phyloP scores from a whole-genome alignment of 2,113 vertebrate species.

The Isurus oxyrinchus region DNA sequence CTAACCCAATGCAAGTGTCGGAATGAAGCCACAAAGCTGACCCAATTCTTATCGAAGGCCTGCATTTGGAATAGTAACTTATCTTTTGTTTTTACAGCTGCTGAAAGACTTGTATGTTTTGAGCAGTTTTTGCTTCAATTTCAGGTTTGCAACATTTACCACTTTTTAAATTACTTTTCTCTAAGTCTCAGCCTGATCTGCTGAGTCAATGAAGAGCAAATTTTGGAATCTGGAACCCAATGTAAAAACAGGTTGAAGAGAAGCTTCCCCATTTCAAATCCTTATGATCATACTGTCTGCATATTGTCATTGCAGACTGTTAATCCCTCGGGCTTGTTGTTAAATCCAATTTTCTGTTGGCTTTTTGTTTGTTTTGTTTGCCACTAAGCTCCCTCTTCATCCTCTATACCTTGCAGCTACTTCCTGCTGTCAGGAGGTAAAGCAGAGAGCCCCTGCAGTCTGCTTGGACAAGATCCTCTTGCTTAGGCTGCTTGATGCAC shows the following conservation, averaged over 20 bases:
- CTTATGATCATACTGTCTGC: background rate
- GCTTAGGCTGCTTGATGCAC: background rate
- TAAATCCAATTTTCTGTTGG: slow-evolving; percentile 6
- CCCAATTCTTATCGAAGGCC: background rate
- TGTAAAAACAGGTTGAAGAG: background rate
- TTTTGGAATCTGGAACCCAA: background rate
- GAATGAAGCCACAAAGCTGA: background rate
- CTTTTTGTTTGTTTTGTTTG: slow-evolving; percentile 12
- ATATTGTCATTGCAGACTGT: background rate
- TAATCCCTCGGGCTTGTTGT: background rate
- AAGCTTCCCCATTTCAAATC: background rate
- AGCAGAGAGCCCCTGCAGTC: background rate
- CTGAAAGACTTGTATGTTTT: background rate
- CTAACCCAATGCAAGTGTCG: background rate
- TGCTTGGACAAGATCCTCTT: background rate
- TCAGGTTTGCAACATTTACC: background rate
- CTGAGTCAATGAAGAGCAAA: background rate
- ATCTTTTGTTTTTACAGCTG: background rate
- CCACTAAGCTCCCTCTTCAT: slow-evolving; percentile 25
- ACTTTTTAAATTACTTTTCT: background rate
- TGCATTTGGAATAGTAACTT: background rate
- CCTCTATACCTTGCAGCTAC: background rate
- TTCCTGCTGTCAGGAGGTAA: slow-evolving; percentile 13
- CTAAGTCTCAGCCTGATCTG: background rate
- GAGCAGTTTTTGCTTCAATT: background rate